phyloP scores from a whole-genome alignment of 2,888 invertebrate species.

The Acrobasis repandana region DNA sequence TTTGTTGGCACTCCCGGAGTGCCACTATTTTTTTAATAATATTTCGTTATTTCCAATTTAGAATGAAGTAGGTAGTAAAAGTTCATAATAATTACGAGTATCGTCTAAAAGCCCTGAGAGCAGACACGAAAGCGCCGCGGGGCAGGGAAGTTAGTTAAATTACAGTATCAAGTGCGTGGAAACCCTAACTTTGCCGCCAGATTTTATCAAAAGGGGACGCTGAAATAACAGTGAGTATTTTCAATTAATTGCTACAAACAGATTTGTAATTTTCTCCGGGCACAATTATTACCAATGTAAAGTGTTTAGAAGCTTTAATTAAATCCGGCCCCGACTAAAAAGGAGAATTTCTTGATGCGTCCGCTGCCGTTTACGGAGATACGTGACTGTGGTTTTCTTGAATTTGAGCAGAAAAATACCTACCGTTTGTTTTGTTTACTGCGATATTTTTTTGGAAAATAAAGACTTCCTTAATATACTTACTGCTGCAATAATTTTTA shows the following conservation, averaged over 20 bases:
- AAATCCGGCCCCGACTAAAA: conserved; percentile 66
- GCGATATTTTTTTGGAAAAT: background rate
- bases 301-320: conserved; percentile 69
- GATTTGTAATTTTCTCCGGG: conserved; percentile 53
- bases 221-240: conserved; percentile 39
- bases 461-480: too few species aligned
- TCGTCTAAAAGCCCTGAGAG: conserved; percentile 4
- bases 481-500: too few species aligned
- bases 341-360: conserved; percentile 45
- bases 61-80: background rate
- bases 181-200: conserved; percentile 26
- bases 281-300: conserved; percentile 69
- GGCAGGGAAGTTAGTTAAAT: conserved; percentile 22
- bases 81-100: conserved; percentile 17
- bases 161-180: conserved; percentile 22
- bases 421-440: background rate
- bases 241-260: conserved; percentile 58
- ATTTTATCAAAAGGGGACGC: conserved; percentile 31
- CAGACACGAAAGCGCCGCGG: conserved; percentile 12
- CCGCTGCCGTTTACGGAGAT: conserved; percentile 52
- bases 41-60: conserved; percentile 1
- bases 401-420: background rate
- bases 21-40: background rate
- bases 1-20: too few species aligned
- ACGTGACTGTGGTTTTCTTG: conserved; percentile 45